Base-by-base conservation (phyloP, 2,797 vertebrate species). In the Cynopterus sphinx region DNA sequence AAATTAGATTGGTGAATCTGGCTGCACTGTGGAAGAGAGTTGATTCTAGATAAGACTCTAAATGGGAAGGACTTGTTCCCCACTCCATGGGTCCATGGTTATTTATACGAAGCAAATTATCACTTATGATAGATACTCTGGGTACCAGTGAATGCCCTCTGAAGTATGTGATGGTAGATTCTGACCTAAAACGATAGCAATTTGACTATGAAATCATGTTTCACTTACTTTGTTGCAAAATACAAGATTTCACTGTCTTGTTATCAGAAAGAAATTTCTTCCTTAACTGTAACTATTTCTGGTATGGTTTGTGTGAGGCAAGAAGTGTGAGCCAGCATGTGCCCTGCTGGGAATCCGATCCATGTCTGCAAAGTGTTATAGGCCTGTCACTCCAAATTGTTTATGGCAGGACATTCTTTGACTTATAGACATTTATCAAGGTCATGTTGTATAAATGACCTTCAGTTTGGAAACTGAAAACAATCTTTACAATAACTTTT, bases 381-480 rank as follows among this genome's bases (percentile, higher is more conserved):
- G 53, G 49, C 65, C 87, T 96, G 95, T 89, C 95, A 87, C 70
- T 65, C 70, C 39, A 87, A 87, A 95, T 94, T 12, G 9, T 96
- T 96, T 95, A 94, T 73, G 61, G 88, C 0, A 9, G 96, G 94
- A 81, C 79, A 95, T 70, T 96, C 59, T 94, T 77, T 95, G 93
- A 84, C 87, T 94, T 96, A 87, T 7, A 73, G 87, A 95, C 82
- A 96, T 96, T 97, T 96, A 79, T 94, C 95, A 97, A 97, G 94
- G 92, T 92, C 94, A 89, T 43, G 71, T 36, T 87, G 82, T 77
- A 46, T 79, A 95, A 96, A 97, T 95, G 93, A 89, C 67, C 95
- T 61, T 89, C 87, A 51, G 70, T 95, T 75, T 91, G 82, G 41
- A 49, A 90, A 91, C 78, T 46, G 90, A 95, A 81, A 95, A 73